Evolutionary conservation across 2,113 vertebrate genomes (phyloP), one percentile per base, ranked within the genome.

Genomic region (Cervus canadensis): DNA sequence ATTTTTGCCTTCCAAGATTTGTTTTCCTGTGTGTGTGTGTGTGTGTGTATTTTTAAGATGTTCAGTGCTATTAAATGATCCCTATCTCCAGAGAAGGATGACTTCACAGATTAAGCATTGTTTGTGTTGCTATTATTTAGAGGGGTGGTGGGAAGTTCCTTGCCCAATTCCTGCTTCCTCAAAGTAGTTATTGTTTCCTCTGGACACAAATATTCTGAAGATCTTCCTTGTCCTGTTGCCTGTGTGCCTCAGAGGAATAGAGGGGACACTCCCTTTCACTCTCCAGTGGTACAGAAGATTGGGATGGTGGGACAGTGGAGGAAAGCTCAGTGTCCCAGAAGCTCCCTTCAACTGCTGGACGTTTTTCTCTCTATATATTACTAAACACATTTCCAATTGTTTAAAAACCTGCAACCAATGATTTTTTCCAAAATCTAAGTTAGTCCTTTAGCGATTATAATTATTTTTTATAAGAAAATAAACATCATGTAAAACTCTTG

Each of bases 161-260:
- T 92, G 88, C 81, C 40, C 45, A 84, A 64, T 92, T 95, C 94
- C 96, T 94, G 95, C 74, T 95, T 96, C 87, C 62, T 79, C 92
- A 48, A n/a, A 78, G n/a, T 16, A 92, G 81, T 95, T 84, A 95
- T 74, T 95, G 91, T 97, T 98, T 97, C 89, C 92, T 95, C n/a
- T 85, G 74, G 84, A 96, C 84, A 94, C 57, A 97, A 88, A 94
- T 60, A 54, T 87, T 96, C 92, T 93, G 83, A 96, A 97, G 48
- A 17, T 67, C 60, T 94, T n/a, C 48, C 10, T 54, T 94, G 13
- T 16, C 16, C 13, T 52, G 19, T 52, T 0, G 0, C 30, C 40
- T 83, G 52, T 74, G 13, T 76, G 79, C 76, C 82, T 81, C 54
- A 87, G 89, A 81, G 78, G 79, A 97, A 93, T 89, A 78, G 62